Evolutionary conservation across 2,113 vertebrate species (phyloP), one percentile per base, ranked within the genome.

Genomic region (Lycaon pictus): DNA sequence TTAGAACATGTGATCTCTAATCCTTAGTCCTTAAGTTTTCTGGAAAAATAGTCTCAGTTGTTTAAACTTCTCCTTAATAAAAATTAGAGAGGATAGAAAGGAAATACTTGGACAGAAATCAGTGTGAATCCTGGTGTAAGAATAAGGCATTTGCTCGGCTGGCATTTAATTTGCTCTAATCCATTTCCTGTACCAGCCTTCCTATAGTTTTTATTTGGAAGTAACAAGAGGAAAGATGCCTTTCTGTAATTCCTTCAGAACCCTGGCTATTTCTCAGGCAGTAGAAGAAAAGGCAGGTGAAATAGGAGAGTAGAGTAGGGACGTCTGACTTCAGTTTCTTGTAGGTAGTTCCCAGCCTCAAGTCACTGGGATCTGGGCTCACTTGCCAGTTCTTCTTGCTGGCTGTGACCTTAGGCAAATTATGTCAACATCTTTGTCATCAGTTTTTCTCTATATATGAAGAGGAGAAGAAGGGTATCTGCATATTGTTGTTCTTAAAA

Each of bases 161-260:
- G 82, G 60, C n/a, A 56, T 65, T 96, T 74, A 95, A 94, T 98
- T 85, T 91, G 35, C 83, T 88, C 72, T 82, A 76, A 86, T 83
- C 58, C 12, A 56, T 87, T 97, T 97, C n/a, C 5, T 37, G 9
- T 60, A 67, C 20, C 58, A 35, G 13, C 19, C 55, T 92, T 83
- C 62, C 29, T 16, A 25, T 58, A 93, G 69, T 92, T 83, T 94
- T 85, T 80, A 74, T 90, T 87, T 90, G 76, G 53, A 81, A 93
- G 51, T 84, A 27, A 69, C 74, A 87, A 69, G 90, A 94, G 19
- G 5, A 84, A 90, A 85, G n/a, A 12, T 48, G 3, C 19, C 48
- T 56, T 92, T 72, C 12, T 76, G 23, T 72, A 51, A 43, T 51
- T 43, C 22, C 32, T 81, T 71, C 55, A 63, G 62, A 88, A 74